Evolutionary conservation across 1,140 invertebrate species (phyloP), one percentile per base, ranked within the genome.

Genomic region (Rhopalosiphum maidis): DNA sequence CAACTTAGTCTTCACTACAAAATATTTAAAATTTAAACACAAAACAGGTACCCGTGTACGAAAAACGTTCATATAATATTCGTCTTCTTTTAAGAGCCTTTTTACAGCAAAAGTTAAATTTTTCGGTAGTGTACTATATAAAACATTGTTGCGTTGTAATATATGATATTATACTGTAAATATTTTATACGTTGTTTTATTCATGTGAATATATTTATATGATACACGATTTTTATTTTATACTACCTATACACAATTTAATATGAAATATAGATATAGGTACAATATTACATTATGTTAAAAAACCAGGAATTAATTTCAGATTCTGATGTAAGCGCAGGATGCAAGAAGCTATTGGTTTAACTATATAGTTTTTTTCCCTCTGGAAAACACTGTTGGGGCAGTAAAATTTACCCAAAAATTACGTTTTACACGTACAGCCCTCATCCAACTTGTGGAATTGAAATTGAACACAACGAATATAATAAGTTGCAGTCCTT

Each of bases 61-160:
- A n/a, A 77, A 35, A 77, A n/a, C 60, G 60, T 77, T n/a, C 60
- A 77, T 77, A 77, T 77, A 77, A 77, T n/a, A n/a, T 77, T 77
- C 60, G 60, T 15, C 18, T 77, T 77, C 11, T 6, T 77, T 77
- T 77, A n/a, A 77, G 30, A 35, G n/a, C 60, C 15, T 77, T 77
- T 77, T 77, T 77, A 77, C n/a, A 77, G 60, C 60, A 5, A 77
- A n/a, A n/a, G n/a, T 77, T n/a, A 77, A 77, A 77, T 77, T 77
- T n/a, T 77, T 77, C 7, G 60, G 15, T 77, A n/a, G n/a, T 77
- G 9, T 77, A 77, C 60, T 77, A 18, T 77, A 77, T 35, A 77
- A 77, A 77, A 77, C n/a, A n/a, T 18, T 77, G 60, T n/a, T 77
- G 60, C 0, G 15, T 77, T n/a, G n/a, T 77, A 77, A 18, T n/a